Base-by-base conservation (phyloP, 2,113 vertebrate species). In the Machaerirhynchus nigripectus region DNA sequence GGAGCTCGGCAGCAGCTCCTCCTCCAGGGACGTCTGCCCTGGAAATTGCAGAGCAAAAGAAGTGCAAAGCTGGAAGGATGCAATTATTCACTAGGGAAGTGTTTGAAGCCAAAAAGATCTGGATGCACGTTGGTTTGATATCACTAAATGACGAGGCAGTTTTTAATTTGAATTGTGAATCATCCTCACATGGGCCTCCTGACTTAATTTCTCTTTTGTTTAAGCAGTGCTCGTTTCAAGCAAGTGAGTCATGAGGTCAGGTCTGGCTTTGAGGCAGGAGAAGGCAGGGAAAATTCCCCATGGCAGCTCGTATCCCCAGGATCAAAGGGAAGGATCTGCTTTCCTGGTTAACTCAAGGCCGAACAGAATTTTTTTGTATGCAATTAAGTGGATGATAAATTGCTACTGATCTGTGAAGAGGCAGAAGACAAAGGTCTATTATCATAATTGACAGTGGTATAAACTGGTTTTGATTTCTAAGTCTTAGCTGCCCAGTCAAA, bases 351-450 rank as follows among this genome's bases (percentile, higher is more conserved):
- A 79, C 49, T 56, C 52, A 15, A 35, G 19, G 60, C 64, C 26
- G 35, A 93, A 50, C 47, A 63, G 59, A 40, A 26, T 40, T 80
- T 53, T 79, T 28, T 19, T 26, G 33, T 9, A 52, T 39, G 64
- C 20, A 64, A 67, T 97, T 92, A 92, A 94, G 37, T 5, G 49
- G 53, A 84, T 92, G 91, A 91, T 89, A 65, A 93, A 95, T 95
- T 78, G 53, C 73, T 89, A 24, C 84, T 69, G 80, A 78, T 73
- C 23, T 57, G 64, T 71, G 65, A 81, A 84, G 71, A 87, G 46
- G 85, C 50, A 71, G 44, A 65, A 87, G 85, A 88, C 63, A 86
- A 91, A 91, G 37, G 31, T 75, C 73, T 79, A 46, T 92, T 75
- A 73, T 17, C 53, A 53, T 79, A 93, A 90, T 27, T 79, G 53